Evolutionary conservation across 2,113 vertebrate species (phyloP), one percentile per base, ranked within the genome.

Genomic region (Dromaius novaehollandiae): DNA sequence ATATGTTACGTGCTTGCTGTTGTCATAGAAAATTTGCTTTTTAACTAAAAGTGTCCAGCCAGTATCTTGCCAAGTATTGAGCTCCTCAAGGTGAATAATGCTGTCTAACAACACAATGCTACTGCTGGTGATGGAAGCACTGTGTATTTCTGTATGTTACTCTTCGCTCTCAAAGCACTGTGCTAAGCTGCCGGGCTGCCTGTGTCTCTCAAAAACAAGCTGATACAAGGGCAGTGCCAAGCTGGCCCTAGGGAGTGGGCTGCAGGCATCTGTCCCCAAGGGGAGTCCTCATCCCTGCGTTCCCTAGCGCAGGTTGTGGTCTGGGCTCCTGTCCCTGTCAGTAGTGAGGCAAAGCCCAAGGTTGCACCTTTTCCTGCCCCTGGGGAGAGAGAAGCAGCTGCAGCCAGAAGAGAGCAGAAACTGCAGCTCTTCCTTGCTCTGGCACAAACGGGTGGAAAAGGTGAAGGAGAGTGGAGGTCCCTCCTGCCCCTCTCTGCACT

Each of bases 351-450:
- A 84, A 87, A 61, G 61, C n/a, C 25, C 38, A 34, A 17, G n/a
- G 3, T 38, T 34, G 42, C 61, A 65, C 26, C 65, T 76, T 84
- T 38, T 81, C 12, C 34, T 63, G 12, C 2, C 19, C 19, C 5
- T 34, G 6, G 56, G n/a, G 56, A 91, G 36, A 25, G 13, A 82
- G 46, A 64, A 93, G 36, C 28, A 88, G 26, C 50, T 71, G 46
- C 1, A 1, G 44, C 9, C 7, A 50, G 32, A 51, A 56, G 14
- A 71, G 24, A 21, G 17, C 51, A 56, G 36, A 50, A 65, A 14
- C 6, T 0, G 1, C 9, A 53, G 12, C 16, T 34, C 22, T 76
- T 76, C 13, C 30, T 61, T 53, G 15, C 32, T 50, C 1, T 0
- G 19, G 19, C 14, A 10, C 13, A 14, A 44, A 48, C 20, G 1